phyloP scores from a whole-genome alignment of 2,113 vertebrate genomes.

The Nestor notabilis region DNA sequence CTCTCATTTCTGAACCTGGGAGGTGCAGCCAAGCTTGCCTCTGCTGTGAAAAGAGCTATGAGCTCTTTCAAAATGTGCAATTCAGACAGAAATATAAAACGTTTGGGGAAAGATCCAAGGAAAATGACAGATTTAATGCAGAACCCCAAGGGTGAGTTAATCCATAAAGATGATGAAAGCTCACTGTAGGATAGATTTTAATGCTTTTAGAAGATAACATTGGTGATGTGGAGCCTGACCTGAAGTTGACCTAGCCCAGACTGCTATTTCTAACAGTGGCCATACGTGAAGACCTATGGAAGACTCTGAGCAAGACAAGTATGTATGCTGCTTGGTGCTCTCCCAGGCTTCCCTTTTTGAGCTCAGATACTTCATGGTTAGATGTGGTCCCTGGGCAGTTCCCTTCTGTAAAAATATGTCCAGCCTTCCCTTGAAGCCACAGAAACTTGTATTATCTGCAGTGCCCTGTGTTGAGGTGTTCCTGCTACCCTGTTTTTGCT shows the following conservation, averaged over 20 bases:
- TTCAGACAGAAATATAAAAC: not conserved
- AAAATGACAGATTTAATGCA: not conserved
- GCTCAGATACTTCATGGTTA: not conserved
- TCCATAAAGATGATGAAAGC: not conserved
- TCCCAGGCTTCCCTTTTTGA: not conserved
- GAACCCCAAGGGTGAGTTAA: not conserved
- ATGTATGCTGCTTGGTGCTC: not conserved
- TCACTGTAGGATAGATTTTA: not conserved
- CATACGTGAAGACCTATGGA: not conserved
- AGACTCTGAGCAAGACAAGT: not conserved
- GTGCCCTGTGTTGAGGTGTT: rapidly evolving
- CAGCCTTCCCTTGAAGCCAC: not conserved
- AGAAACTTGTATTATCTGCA: not conserved
- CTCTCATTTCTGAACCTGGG: not conserved
- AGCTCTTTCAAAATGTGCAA: not conserved
- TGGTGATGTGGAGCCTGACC: not conserved
- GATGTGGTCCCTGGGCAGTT: not conserved
- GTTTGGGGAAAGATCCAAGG: not conserved
- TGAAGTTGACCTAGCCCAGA: not conserved
- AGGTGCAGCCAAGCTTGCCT: not conserved
- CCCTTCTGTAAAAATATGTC: not conserved
- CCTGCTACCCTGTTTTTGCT: not conserved
- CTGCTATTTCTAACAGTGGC: not conserved
- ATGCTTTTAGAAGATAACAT: not conserved
- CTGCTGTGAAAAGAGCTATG: not conserved